Evolutionary conservation across 2,888 invertebrate species (phyloP), one percentile per base, ranked within the genome.

Genomic region (Dendrolimus houi): DNA sequence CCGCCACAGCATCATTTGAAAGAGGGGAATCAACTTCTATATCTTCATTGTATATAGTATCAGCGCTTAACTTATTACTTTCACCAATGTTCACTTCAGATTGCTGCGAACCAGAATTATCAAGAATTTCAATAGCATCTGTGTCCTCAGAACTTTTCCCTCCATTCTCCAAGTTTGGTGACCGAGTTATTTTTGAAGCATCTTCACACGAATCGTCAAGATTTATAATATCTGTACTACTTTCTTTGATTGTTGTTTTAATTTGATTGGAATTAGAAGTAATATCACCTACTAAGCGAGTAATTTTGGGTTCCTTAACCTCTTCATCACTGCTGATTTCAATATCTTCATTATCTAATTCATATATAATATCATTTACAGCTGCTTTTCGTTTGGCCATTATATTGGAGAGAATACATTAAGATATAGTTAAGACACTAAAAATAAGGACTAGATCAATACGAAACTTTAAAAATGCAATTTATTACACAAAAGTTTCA

Each of bases 331-430:
- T 88, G 57, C 89, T 90, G 54, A 82, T 66, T 70, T 79, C 85
- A 61, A 87, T 74, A 70, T 91, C 91, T 61, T 89, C 90, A 67
- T 87, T 87, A 64, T 90, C 87, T 65, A 91, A 80, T 79, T 91
- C 91, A 73, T 85, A 91, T 72, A 91, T 90, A 9, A 90, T 90
- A 78, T 90, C 83, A 60, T 85, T 85, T 41, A 90, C 83, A 54
- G 71, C 82, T 47, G 81, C 74, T 72, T 85, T 90, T 64, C 91
- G 79, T 77, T 88, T 90, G 14, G 91, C 77, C 91, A 91, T 91
- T 62, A 57, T 69, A 52, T 52, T 29, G 54, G 53, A 55, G 9
- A 47, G 53, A 2, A 14, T 40, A 29, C 54, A 54, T 56, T 47
- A 47, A 47, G 9, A 8, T 47, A 7, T 12, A 47, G 12, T 9